Evolutionary conservation across 2,113 vertebrate genomes (phyloP).

Genomic region (Cathartes aura): DNA sequence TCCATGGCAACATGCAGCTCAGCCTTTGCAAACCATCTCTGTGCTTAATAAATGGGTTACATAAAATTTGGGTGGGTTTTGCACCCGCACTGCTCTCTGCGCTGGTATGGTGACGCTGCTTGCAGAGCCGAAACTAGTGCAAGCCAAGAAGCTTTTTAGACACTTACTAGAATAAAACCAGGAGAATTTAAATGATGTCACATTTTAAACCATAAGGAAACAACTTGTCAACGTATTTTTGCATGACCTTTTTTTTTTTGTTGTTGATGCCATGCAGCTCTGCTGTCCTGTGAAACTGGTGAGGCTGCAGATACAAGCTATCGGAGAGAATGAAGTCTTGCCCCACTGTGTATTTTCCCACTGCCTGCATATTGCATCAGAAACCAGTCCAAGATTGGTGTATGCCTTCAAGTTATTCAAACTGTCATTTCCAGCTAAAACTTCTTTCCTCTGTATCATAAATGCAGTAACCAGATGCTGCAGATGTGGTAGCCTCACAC

Average conservation of each 20-base stretch:
- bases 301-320: not conserved
- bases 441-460: not conserved
- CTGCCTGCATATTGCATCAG: not conserved
- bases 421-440: not conserved
- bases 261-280: not conserved
- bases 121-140: not conserved
- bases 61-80: conserved; percentile 33
- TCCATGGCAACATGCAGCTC: conserved; percentile 43
- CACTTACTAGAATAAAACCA: not conserved
- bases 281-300: not conserved
- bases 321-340: not conserved
- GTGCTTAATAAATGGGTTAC: conserved; percentile 22
- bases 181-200: not conserved
- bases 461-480: not conserved
- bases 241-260: too few relatives aligned
- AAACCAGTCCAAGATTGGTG: not conserved
- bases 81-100: not conserved
- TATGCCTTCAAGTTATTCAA: not conserved
- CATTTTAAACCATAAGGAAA: not conserved
- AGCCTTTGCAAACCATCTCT: not conserved
- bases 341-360: not conserved
- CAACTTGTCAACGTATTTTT: not conserved
- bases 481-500: not conserved
- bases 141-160: not conserved
- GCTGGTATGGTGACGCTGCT: accelerated